Percentiles rank a stretch among this genome's conserved stretches.
phyloP scores from a whole-genome alignment of 2,797 vertebrate genomes.

The Melanotaenia pygmaea region DNA sequence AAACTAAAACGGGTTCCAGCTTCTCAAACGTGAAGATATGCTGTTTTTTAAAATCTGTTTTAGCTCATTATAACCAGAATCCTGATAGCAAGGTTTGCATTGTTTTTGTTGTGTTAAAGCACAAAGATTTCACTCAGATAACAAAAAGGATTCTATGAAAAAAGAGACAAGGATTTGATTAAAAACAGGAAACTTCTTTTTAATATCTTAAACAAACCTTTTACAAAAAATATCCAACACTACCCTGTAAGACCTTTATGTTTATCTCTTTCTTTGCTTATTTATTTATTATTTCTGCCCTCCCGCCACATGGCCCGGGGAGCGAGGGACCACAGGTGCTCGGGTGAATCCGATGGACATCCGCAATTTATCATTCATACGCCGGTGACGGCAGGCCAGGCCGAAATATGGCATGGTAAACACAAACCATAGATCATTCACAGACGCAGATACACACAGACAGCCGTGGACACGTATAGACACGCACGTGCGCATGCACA shows the following conservation, averaged over 20 bases:
- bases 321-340: slow-evolving; percentile 79
- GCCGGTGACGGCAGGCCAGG: slow-evolving; percentile 81
- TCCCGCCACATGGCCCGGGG: slow-evolving; percentile 52
- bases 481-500: slow-evolving; percentile 34
- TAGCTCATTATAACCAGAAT: neutral
- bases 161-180: neutral
- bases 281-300: slow-evolving; percentile 60
- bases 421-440: slow-evolving; percentile 88
- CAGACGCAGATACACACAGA: slow-evolving; percentile 67
- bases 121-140: neutral
- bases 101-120: neutral
- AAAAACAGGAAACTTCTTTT: neutral
- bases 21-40: neutral
- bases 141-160: neutral
- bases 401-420: slow-evolving; percentile 88
- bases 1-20: neutral
- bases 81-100: neutral
- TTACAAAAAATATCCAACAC: neutral
- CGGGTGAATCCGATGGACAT: slow-evolving; percentile 79
- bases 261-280: slow-evolving; percentile 52
- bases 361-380: slow-evolving; percentile 88
- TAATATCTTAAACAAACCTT: slow-evolving; percentile 9
- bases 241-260: slow-evolving; percentile 37
- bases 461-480: slow-evolving; percentile 50
- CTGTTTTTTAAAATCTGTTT: neutral